Conservation (phyloP, 2,888 invertebrate genomes). For the Agonopterix subpropinquella region DNA sequence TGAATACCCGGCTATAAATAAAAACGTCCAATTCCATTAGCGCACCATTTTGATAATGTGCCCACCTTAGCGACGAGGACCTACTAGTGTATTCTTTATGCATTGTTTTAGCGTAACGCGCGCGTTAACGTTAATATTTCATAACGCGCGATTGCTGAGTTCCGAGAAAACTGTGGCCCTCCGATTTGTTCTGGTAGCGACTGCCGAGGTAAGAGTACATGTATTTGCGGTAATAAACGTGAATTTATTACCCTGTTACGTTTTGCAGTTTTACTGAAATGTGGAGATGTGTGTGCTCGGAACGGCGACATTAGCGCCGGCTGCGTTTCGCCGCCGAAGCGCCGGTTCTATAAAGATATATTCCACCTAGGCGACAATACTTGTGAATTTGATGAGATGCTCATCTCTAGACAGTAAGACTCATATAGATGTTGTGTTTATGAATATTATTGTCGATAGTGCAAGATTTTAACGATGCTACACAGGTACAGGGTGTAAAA, state of each 20-base stretch:
- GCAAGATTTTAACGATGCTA: no score
- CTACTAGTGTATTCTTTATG: slow-evolving; percentile 22
- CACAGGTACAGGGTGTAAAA: no score
- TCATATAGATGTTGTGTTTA: no score
- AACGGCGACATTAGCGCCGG: slow-evolving; percentile 50
- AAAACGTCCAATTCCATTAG: slow-evolving; percentile 52
- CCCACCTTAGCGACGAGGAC: slow-evolving; percentile 25
- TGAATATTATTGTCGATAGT: no score
- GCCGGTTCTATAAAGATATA: no score
- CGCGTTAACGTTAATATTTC: slow-evolving; percentile 56
- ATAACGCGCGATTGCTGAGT: slow-evolving; percentile 47
- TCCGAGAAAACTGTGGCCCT: slow-evolving; percentile 44
- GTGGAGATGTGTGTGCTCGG: slow-evolving; percentile 55
- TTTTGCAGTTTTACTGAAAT: slow-evolving; percentile 69
- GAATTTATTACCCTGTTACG: slow-evolving; percentile 69
- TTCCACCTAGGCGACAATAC: no score
- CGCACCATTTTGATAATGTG: slow-evolving; percentile 26
- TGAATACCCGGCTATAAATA: slow-evolving; percentile 49
- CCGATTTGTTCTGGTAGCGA: slow-evolving; percentile 61
- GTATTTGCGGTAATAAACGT: slow-evolving; percentile 69
- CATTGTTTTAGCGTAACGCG: slow-evolving; percentile 47
- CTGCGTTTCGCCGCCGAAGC: slow-evolving; percentile 20
- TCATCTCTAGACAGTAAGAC: no score
- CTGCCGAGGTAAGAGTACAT: slow-evolving; percentile 53
- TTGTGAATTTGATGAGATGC: no score